Evolutionary conservation across 2,797 vertebrate species (phyloP), one percentile per base, ranked within the genome.

Genomic region (Masticophis lateralis): DNA sequence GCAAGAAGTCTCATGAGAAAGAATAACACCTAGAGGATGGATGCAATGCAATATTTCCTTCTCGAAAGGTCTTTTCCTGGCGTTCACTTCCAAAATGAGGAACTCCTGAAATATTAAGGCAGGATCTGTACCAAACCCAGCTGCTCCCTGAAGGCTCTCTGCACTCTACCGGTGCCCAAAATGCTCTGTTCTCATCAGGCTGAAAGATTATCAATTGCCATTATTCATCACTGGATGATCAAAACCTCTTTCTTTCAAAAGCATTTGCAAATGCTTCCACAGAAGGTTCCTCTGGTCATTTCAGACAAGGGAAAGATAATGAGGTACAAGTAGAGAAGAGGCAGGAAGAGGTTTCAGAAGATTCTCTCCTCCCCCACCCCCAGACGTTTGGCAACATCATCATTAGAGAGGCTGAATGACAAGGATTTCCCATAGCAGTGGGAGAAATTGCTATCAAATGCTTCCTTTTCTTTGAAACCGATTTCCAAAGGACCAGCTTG

Each of bases 11-110:
- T 0, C 92, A 28, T 37, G 94, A 95, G 93, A 63, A 94, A 95
- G 95, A 88, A 32, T 20, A 91, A 89, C 4, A n/a, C 6, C 92
- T 91, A 94, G 92, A 89, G 56, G 37, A 89, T 63, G 16, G 90
- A 86, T 94, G 37, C 37, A 37, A 37, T 37, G 37, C 37, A 37
- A 37, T 25, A 5, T 88, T 87, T 66, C 87, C 20, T 60, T 16
- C 51, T 1, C 22, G 2, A 86, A 11, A 16, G 66, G 12, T 14
- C 32, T 91, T 32, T 60, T 9, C 32, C 91, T 43, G 22, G 13
- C 9, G 1, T 61, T 63, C 12, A 56, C 32, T 87, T 66, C 61
- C 12, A 55, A 37, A 66, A 66, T 10, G 10, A 32, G 87, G 61
- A 60, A 4, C 22, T 92, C 32, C 61, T 66, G 20, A 59, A 79